Evolutionary conservation across 2,888 invertebrate species (phyloP).

Genomic region (Polydrusus pterygomalis): DNA sequence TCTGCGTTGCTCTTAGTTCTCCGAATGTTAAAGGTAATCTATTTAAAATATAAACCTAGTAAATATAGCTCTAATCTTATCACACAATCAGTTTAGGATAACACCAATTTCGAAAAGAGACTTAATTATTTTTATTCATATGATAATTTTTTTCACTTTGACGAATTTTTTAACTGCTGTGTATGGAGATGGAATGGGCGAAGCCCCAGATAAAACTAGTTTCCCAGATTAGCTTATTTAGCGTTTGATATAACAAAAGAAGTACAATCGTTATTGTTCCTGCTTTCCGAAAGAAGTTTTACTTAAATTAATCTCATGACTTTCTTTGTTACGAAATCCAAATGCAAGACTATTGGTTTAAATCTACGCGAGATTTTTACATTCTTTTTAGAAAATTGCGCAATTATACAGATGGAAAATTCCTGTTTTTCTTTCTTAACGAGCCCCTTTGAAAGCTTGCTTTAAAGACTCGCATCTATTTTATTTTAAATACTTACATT

Average conservation of each 20-base stretch:
- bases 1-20: too few species aligned
- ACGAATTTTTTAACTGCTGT: too few species aligned
- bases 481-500: too few species aligned
- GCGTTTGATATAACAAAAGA: neutral
- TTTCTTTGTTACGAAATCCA: conserved; percentile 1
- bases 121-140: too few species aligned
- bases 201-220: too few species aligned
- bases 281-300: neutral
- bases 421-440: neutral
- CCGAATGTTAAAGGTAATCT: too few species aligned
- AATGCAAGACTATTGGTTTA: neutral
- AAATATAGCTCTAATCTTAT: too few species aligned
- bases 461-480: neutral
- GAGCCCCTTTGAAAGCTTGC: neutral
- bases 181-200: too few species aligned
- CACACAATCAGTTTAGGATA: too few species aligned
- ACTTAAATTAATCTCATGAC: neutral
- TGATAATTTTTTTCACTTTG: too few species aligned
- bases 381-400: neutral
- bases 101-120: too few species aligned
- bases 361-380: conserved; percentile 1
- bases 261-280: neutral
- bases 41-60: too few species aligned
- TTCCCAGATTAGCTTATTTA: neutral
- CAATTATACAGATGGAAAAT: neutral